Percentiles rank a stretch among this genome's conserved stretches.
phyloP scores from a whole-genome alignment of 2,888 invertebrate genomes.

The Philhelius pedissequus region DNA sequence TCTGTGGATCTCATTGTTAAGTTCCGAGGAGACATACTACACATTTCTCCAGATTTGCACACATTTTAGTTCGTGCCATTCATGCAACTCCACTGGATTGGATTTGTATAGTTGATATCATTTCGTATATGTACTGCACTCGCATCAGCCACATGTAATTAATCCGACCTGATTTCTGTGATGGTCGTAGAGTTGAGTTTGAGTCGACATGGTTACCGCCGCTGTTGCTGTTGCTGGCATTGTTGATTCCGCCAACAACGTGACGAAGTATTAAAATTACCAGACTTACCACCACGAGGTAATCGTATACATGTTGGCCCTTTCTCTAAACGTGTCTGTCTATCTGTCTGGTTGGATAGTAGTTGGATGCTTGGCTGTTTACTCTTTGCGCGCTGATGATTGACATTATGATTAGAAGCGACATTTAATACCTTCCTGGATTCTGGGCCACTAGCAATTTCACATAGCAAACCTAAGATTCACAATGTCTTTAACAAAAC shows the following conservation, averaged over 20 bases:
- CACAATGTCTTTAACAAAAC: background rate
- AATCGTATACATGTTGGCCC: conserved; percentile 37
- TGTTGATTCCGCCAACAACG: conserved; percentile 44
- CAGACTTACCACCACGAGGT: conserved; percentile 19
- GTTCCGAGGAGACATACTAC: background rate
- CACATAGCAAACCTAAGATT: background rate
- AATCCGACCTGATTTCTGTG: conserved; percentile 53
- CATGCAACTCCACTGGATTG: background rate
- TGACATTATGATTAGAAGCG: conserved; percentile 59
- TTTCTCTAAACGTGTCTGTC: conserved; percentile 33
- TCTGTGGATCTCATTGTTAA: background rate
- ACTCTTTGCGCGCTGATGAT: conserved; percentile 30
- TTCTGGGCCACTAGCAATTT: conserved; percentile 37
- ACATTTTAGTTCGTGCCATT: conserved; percentile 17
- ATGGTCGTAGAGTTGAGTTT: background rate
- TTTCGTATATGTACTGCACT: background rate
- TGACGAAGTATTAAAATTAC: conserved; percentile 64
- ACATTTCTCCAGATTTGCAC: conserved; percentile 7
- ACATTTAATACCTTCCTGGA: conserved; percentile 57
- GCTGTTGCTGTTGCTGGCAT: conserved; percentile 22
- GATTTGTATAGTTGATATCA: conserved; percentile 18
- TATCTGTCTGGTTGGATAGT: background rate
- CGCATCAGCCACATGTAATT: conserved; percentile 41
- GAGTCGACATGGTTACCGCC: conserved; percentile 6
- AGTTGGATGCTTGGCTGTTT: background rate